phyloP scores from a whole-genome alignment of 2,113 vertebrate species.

The Tylochromis polylepis region DNA sequence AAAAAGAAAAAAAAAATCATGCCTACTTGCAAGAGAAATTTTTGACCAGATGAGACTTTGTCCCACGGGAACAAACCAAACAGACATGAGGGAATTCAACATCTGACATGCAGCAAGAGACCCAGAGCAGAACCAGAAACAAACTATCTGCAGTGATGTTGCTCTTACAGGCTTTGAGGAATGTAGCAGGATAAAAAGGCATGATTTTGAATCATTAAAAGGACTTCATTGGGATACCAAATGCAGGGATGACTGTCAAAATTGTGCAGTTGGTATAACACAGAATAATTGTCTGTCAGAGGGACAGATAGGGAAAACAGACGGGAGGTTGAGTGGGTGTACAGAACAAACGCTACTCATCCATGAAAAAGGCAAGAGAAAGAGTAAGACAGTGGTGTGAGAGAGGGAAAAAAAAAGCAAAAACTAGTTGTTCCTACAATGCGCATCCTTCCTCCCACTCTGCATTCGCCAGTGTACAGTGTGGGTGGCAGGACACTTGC shows the following conservation, averaged over 20 bases:
- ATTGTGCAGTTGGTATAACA: background rate
- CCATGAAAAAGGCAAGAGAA: background rate
- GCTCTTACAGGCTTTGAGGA: background rate
- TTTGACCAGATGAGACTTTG: background rate
- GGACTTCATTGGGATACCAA: background rate
- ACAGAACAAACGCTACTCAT: background rate
- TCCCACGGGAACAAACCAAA: background rate
- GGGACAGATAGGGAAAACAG: background rate
- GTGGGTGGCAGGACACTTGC: constrained; percentile 44
- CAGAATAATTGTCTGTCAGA: background rate
- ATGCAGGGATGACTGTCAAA: background rate
- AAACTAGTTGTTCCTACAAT: constrained; percentile 22
- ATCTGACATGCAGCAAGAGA: background rate
- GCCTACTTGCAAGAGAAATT: background rate
- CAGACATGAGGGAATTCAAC: background rate
- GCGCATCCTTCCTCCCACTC: constrained; percentile 30
- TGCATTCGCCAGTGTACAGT: constrained; percentile 4
- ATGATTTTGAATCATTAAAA: background rate
- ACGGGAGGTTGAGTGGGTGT: background rate
- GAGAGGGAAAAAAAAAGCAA: background rate
- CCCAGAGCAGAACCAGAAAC: background rate
- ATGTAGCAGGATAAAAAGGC: background rate
- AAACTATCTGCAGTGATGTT: background rate
- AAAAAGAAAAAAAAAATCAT: background rate
- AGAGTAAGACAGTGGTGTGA: background rate